Evolutionary conservation across 37 sponge, comb jelly and placozoan genomes (phyloP), one percentile per base, ranked within the genome.

Genomic region (Theonella swinhoei): DNA sequence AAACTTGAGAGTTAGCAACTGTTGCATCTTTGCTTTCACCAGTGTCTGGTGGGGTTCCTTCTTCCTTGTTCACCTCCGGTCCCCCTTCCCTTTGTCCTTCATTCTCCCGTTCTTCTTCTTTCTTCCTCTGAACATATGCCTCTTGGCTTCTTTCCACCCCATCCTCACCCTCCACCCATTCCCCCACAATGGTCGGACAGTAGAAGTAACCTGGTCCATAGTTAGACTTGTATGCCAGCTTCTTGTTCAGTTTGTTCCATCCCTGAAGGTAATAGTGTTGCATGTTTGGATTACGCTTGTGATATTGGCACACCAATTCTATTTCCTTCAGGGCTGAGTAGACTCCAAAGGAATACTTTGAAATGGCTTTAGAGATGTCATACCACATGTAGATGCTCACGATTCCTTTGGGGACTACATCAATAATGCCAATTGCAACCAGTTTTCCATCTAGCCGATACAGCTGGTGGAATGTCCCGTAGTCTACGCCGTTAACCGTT

Each of bases 301-400:
- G 83, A 14, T 88, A 74, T 20, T 83, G 14, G 70, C 66, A 80
- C 22, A 91, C 92, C 39, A 81, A 76, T 34, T 94, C 92, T 25
- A 97, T 94, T 74, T 97, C 97, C 67, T 89, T 97, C 65, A 97
- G 79, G 83, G 95, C 90, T 38, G 92, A 91, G 68, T 89, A 97
- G 61, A 97, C 95, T 7, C 97, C 97, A 87, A 97, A 83, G 17
- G 97, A 97, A 36, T 77, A 74, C 88, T 89, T 94, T 42, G 82
- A 68, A 32, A 94, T 70, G 58, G 94, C 95, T 72, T 88, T 91
- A 20, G 75, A 43, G 42, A 92, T 80, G 66, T 87, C 86, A 68
- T 94, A 97, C 87, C 88, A 97, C 92, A 97, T 94, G 88, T 97
- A 97, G 23, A 92, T 77, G 62, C 97, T 97, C 70, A 94, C 93